These are phyloP conservation scores for Subanguina moxae DNA, from an alignment of 1,140 invertebrate species.

Conservation along the genomic window DNA sequence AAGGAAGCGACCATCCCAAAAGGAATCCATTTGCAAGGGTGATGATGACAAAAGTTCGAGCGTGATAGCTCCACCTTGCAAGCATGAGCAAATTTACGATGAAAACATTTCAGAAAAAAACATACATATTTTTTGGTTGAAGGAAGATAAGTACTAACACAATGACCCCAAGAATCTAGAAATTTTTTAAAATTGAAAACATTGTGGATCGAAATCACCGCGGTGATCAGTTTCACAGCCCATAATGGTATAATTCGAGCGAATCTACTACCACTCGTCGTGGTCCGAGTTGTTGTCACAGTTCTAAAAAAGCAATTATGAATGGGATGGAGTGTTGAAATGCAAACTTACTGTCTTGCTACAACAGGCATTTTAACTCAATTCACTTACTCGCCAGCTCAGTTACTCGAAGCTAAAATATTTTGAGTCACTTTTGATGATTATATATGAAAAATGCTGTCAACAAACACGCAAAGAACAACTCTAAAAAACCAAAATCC, in stretches of 20 bases:
- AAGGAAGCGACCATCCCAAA: conserved; percentile 42
- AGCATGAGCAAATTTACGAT: neutral
- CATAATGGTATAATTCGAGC: conserved; percentile 29
- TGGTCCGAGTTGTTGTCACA: neutral
- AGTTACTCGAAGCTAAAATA: too few relatives aligned
- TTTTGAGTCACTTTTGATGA: too few relatives aligned
- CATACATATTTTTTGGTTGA: conserved; percentile 3
- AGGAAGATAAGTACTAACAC: conserved; percentile 37
- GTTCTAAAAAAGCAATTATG: neutral
- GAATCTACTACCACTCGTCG: neutral
- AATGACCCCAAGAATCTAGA: conserved; percentile 35
- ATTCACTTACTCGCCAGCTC: too few relatives aligned
- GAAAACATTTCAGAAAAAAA: too few relatives aligned
- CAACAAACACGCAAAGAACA: too few relatives aligned
- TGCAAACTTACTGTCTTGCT: too few relatives aligned
- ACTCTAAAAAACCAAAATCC: too few relatives aligned
- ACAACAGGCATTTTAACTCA: too few relatives aligned
- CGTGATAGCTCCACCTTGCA: conserved; percentile 35
- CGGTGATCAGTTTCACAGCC: conserved; percentile 42
- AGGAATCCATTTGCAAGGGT: conserved; percentile 35
- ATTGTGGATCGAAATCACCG: conserved; percentile 26
- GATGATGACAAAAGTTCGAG: conserved; percentile 33
- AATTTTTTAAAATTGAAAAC: conserved; percentile 3
- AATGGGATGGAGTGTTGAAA: too few relatives aligned
- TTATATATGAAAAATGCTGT: too few relatives aligned